Percentiles rank a stretch among this genome's conserved stretches.
Conservation (phyloP, 2,797 vertebrate species). For the Mionectes olivaceus region DNA sequence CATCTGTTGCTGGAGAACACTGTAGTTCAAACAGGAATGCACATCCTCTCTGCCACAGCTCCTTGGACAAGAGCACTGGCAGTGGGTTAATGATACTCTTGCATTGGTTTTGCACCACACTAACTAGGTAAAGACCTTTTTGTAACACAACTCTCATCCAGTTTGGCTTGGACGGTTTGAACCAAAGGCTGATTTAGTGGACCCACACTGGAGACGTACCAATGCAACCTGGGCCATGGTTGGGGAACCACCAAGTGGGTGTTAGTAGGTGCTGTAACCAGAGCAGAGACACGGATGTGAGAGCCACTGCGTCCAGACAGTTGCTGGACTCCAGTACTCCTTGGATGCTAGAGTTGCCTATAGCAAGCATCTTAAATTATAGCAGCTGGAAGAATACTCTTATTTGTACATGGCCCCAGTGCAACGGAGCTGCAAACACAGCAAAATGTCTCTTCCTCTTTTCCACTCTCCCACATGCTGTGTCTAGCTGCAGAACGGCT, state of each 20-base stretch:
- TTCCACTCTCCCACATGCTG: not conserved
- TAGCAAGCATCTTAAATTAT: not conserved
- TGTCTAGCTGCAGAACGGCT: not conserved
- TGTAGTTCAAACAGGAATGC: not conserved
- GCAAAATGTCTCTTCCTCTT: not conserved
- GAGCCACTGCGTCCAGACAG: not conserved
- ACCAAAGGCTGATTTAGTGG: not conserved
- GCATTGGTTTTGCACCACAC: not conserved
- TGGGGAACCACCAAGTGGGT: not conserved
- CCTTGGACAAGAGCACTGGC: not conserved
- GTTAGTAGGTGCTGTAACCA: not conserved
- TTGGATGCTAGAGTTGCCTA: not conserved
- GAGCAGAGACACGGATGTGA: not conserved
- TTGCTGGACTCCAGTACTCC: not conserved
- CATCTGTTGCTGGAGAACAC: not conserved
- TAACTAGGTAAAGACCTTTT: not conserved
- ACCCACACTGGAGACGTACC: not conserved
- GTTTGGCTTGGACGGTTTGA: not conserved
- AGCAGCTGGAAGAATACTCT: conserved; percentile 1
- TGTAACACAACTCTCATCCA: not conserved
- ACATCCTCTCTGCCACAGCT: accelerated
- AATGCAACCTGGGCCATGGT: not conserved
- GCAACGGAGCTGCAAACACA: not conserved
- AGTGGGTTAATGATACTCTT: not conserved
- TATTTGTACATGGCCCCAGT: not conserved